A percentile compares a stretch with the other conserved stretches of the same genome.
Evolutionary conservation across 2,888 invertebrate species (phyloP).

Genomic region (Chrysomela aeneicollis): DNA sequence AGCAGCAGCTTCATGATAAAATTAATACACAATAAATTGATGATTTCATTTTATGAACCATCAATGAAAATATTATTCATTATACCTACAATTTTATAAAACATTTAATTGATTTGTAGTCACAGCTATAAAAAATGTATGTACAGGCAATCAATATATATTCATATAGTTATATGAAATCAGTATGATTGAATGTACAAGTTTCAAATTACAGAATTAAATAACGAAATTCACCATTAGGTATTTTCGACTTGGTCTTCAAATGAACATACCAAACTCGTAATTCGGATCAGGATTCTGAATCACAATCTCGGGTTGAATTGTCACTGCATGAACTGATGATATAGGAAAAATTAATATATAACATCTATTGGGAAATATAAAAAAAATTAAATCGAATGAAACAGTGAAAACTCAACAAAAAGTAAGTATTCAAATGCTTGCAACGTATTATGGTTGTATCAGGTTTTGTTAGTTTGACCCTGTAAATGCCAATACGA

Average conservation of each 20-base stretch:
- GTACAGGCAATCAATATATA: constrained; percentile 36
- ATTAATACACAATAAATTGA: constrained; percentile 20
- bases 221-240: neutral
- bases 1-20: constrained; percentile 21
- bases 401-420: no score
- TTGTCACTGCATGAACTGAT: neutral
- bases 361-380: no score
- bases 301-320: constrained; percentile 37
- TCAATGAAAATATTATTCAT: constrained; percentile 41
- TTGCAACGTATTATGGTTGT: no score
- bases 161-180: constrained; percentile 7
- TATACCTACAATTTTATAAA: constrained; percentile 37
- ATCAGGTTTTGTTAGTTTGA: no score
- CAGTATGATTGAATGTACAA: constrained; percentile 41
- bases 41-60: constrained; percentile 28
- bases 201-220: constrained; percentile 3
- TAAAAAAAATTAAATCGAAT: no score
- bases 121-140: constrained; percentile 56
- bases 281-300: constrained; percentile 51
- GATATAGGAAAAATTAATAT: neutral
- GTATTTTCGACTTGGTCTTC: neutral
- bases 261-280: constrained; percentile 20
- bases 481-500: no score
- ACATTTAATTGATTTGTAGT: constrained; percentile 54
- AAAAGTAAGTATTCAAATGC: no score